These are phyloP conservation scores for Corticium candelabrum DNA, from an alignment of 37 sponge, comb jelly and placozoan species.

Conservation along the genomic window DNA sequence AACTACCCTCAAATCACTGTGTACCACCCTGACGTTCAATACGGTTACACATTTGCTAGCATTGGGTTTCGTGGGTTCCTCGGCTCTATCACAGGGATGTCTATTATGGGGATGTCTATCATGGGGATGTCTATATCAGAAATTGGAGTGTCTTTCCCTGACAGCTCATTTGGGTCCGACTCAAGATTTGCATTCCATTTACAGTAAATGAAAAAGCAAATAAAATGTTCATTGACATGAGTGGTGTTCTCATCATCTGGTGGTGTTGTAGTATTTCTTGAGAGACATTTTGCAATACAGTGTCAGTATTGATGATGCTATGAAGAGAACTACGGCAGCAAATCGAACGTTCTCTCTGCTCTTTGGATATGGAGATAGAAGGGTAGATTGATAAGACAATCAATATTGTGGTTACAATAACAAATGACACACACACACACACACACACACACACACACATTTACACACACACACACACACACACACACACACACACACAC, in stretches of 20 bases:
- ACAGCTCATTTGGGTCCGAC: constrained; percentile 72
- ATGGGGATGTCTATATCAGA: constrained; percentile 56
- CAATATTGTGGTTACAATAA: too few species aligned
- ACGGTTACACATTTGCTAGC: constrained; percentile 72
- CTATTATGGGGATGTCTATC: constrained; percentile 66
- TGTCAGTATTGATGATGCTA: constrained; percentile 32
- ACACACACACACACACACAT: too few species aligned
- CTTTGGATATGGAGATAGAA: constrained; percentile 77
- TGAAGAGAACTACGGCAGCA: constrained; percentile 39
- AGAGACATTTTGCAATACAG: constrained; percentile 74
- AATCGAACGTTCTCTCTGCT: constrained; percentile 65
- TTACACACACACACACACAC: too few species aligned
- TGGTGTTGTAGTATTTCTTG: constrained; percentile 40
- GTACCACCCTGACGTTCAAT: constrained; percentile 52
- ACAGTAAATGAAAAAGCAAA: constrained; percentile 31
- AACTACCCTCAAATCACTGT: constrained; percentile 81
- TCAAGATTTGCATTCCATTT: constrained; percentile 76
- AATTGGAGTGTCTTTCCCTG: constrained; percentile 78
- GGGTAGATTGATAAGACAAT: constrained; percentile 23
- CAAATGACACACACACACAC: too few species aligned
- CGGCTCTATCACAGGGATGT: constrained; percentile 77
- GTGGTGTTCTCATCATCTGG: neutral
- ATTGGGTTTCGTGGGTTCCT: constrained; percentile 82
- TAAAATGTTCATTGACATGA: neutral
- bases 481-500: too few species aligned